phyloP scores from a whole-genome alignment of 2,888 invertebrate genomes.

The Macrostomum cliftonense region DNA sequence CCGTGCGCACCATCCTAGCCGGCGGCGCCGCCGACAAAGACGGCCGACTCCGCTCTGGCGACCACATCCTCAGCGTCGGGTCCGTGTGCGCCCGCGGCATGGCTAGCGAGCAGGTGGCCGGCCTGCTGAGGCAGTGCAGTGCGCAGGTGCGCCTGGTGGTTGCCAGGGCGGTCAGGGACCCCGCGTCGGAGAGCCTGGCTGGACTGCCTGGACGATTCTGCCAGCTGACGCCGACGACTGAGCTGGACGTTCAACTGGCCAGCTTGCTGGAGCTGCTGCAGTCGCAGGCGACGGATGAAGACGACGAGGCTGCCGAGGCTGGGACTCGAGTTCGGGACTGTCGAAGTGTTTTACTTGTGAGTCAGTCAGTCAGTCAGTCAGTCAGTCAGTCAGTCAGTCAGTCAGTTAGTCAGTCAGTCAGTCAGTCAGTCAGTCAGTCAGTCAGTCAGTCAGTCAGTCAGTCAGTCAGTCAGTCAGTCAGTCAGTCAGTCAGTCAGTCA shows the following conservation, averaged over 20 bases:
- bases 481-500: too few species aligned
- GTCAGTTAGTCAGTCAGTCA: too few species aligned
- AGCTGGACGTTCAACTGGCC: too few species aligned
- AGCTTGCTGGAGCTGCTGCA: too few species aligned
- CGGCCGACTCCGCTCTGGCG: constrained; percentile 79
- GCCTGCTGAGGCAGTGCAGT: constrained; percentile 79
- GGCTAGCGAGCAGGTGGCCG: constrained; percentile 80
- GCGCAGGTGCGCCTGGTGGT: constrained; percentile 82
- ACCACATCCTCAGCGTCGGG: constrained; percentile 71
- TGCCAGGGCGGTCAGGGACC: constrained; percentile 46
- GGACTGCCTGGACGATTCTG: too few species aligned
- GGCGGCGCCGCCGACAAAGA: constrained; percentile 93
- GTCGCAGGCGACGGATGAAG: constrained; percentile 4
- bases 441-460: too few species aligned
- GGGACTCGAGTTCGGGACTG: not conserved
- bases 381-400: too few species aligned
- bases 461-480: too few species aligned
- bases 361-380: too few species aligned
- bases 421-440: too few species aligned
- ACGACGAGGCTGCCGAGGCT: not conserved
- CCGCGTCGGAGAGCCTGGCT: constrained; percentile 4
- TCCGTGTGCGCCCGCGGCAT: constrained; percentile 83
- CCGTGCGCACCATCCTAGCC: constrained; percentile 89
- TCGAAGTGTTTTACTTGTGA: too few species aligned
- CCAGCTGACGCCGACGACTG: too few species aligned